Evolutionary conservation across 2,797 vertebrate species (phyloP), one percentile per base, ranked within the genome.

Genomic region (Tragopan temminckii): DNA sequence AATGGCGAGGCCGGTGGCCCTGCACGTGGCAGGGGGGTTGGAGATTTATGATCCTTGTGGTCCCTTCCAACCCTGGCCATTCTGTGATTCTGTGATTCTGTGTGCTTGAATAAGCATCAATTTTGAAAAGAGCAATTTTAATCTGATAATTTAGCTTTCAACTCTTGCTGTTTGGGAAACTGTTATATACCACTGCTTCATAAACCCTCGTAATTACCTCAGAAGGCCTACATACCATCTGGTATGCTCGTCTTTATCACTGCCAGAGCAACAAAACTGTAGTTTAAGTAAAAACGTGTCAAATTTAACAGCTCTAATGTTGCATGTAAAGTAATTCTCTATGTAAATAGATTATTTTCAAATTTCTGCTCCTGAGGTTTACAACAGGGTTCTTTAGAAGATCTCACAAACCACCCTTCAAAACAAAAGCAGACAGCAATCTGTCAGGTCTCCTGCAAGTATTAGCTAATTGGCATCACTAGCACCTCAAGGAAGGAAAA

Each of bases 371-470:
- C 24, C 27, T 23, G 5, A 43, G 38, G n/a, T 33, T 53, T 40
- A 27, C 23, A 42, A n/a, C 25, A 63, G 63, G n/a, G 3, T 68
- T 85, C 58, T 77, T 68, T 33, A 64, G 29, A 66, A 80, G 25
- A 8, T 5, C 42, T 64, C 62, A 75, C 29, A 82, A 61, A 74
- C 75, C 46, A 68, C 24, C 38, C 46, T 80, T 75, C 58, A 53
- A 58, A 93, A 80, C 62, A 89, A 80, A 13, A 82, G 74, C 45
- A 87, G 83, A 80, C 25, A 93, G 85, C 50, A 80, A 92, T 57
- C 43, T 88, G 48, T 69, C 83, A 62, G 76, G 23, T 74, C 61
- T 90, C 17, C 63, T 64, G 64, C 36, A 76, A 76, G 63, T 20
- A 43, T 0, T 2, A 90, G 86, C 69, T 81, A 89, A 80, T 61